Evolutionary conservation across 1,140 invertebrate genomes (phyloP), one percentile per base, ranked within the genome.

Genomic region (Watersipora subatra): DNA sequence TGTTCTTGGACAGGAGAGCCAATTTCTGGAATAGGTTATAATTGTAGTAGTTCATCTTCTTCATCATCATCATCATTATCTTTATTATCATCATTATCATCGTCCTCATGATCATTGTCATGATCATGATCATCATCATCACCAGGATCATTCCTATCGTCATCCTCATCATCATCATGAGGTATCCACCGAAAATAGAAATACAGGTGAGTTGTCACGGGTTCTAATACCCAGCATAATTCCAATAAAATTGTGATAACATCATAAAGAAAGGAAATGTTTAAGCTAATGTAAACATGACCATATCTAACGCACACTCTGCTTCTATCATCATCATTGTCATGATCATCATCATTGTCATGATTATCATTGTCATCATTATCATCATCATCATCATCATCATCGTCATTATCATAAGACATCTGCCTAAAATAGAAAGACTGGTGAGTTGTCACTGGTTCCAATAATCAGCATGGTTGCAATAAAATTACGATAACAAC

Each of bases 51-150:
- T 15, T 55, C 34, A 55, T 55, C 34, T 15, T 55, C 34, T 15
- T 55, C n/a, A 55, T 55, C 34, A 55, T 55, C 34, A 55, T 55
- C 34, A 55, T 55, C 34, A n/a, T 55, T n/a, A 55, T 55, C 34
- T 12, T 55, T n/a, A 55, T 55, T n/a, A n/a, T 55, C 34, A 55
- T 55, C 34, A n/a, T 55, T n/a, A 55, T 55, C 34, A 15, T 55
- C 34, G n/a, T 55, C 34, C n/a, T 55, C 34, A 55, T 55, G 12
- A 15, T 55, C 34, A 55, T 55, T n/a, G 34, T 55, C 34, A 55
- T 55, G 12, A n/a, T 55, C 34, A 55, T 55, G 12, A 55, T 55
- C 34, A 55, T 55, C 34, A 55, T 55, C 34, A 55, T 55, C 34
- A 55, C n/a, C 34, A 55, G 12, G 12, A 55, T 55, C 34, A 55